phyloP scores from a whole-genome alignment of 1,140 invertebrate species.

The Pemphigus obesinymphae region DNA sequence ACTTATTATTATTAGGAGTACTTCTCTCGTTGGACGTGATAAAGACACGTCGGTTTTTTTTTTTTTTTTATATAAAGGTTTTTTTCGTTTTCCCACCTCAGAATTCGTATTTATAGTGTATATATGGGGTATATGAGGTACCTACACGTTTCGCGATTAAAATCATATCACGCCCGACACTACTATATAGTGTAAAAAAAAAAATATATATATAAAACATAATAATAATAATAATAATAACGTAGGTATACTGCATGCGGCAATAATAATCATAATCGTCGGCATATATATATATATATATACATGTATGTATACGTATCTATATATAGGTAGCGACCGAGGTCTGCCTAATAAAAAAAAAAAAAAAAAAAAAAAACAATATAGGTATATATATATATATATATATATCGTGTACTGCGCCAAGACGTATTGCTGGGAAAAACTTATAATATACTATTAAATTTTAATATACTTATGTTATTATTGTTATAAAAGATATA shows the following conservation, averaged over 20 bases:
- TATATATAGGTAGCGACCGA: background rate
- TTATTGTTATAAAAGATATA: background rate
- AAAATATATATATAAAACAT: background rate
- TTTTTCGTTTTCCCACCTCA: background rate
- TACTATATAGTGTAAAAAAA: background rate
- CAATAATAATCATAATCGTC: background rate
- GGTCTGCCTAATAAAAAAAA: background rate
- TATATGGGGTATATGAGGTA: background rate
- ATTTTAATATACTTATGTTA: background rate
- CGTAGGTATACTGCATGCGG: too few species aligned
- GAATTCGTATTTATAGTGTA: background rate
- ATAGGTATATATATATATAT: background rate
- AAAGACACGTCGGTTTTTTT: constrained; percentile 17
- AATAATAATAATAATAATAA: too few species aligned
- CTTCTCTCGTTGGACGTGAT: constrained; percentile 12
- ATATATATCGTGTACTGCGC: too few species aligned
- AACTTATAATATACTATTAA: background rate
- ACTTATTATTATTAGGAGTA: constrained; percentile 11
- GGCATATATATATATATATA: background rate
- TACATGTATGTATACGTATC: too few species aligned
- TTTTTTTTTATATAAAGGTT: background rate
- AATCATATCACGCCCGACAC: constrained; percentile 19
- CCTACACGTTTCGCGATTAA: constrained; percentile 1
- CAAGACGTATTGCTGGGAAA: too few species aligned
- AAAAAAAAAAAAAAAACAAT: too few species aligned